phyloP scores from a whole-genome alignment of 64 coral and sea anemone genomes.

The Montipora cactus region DNA sequence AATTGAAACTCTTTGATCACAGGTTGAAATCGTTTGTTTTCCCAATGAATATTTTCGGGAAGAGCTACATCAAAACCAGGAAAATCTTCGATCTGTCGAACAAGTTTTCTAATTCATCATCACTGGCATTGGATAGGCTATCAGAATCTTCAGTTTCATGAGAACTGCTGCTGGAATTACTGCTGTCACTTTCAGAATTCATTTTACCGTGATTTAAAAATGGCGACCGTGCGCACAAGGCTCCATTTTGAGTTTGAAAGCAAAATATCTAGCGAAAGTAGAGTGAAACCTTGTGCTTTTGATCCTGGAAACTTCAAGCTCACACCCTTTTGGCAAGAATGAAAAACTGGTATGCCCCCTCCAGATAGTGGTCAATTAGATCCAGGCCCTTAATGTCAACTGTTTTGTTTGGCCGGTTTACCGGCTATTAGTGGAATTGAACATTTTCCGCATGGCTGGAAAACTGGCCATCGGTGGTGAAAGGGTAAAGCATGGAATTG shows the following conservation, averaged over 20 bases:
- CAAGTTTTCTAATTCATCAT: background rate
- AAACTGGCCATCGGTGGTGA: background rate
- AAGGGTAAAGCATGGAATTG: no score
- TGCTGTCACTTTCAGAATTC: background rate
- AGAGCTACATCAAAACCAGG: background rate
- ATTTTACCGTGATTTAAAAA: background rate
- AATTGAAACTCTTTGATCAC: background rate
- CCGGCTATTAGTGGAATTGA: background rate
- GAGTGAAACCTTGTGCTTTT: slow-evolving; percentile 18
- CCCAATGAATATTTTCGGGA: background rate
- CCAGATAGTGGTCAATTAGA: background rate
- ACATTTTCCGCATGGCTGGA: background rate
- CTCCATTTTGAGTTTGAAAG: background rate
- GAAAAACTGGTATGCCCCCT: background rate
- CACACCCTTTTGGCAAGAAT: background rate
- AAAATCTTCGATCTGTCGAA: background rate
- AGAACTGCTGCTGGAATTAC: background rate
- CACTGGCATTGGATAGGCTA: background rate
- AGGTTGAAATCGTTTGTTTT: background rate
- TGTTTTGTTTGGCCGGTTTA: slow-evolving; percentile 11
- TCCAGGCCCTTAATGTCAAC: background rate
- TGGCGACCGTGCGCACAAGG: background rate
- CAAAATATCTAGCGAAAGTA: background rate
- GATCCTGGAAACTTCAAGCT: background rate
- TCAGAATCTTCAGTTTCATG: background rate